Evolutionary conservation across 2,888 invertebrate species (phyloP).

Genomic region (Stomorhina lunata): DNA sequence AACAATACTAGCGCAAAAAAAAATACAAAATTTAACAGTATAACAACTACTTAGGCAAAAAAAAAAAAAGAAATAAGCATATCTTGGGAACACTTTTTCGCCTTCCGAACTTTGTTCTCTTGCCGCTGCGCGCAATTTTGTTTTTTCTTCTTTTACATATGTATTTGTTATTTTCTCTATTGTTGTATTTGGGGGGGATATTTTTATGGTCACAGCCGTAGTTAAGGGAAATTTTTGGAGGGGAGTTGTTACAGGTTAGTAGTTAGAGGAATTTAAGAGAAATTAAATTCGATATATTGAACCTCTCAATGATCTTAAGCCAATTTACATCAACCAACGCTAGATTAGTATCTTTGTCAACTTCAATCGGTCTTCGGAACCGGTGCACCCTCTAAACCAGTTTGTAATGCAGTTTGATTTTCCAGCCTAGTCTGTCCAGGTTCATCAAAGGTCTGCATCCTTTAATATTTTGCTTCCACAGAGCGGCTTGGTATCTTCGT

Average conservation of each 20-base stretch:
- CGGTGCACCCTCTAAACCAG: too few species aligned
- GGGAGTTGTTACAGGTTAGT: neutral
- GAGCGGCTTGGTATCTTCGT: too few species aligned
- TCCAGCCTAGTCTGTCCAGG: too few species aligned
- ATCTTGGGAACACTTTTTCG: neutral
- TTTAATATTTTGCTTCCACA: too few species aligned
- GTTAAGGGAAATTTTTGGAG: neutral
- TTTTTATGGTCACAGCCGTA: slow-evolving; percentile 35
- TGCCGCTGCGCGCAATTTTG: slow-evolving; percentile 50
- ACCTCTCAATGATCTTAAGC: too few species aligned
- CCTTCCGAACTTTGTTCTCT: slow-evolving; percentile 56
- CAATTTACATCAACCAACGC: too few species aligned
- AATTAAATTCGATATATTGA: too few species aligned
- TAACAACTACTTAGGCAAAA: slow-evolving; percentile 23
- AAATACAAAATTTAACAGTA: slow-evolving; percentile 33
- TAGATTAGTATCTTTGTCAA: too few species aligned
- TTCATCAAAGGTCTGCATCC: too few species aligned
- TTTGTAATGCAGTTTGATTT: too few species aligned
- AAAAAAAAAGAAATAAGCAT: too few species aligned
- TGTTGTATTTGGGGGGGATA: slow-evolving; percentile 37
- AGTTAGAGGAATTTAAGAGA: neutral
- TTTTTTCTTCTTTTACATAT: slow-evolving; percentile 5
- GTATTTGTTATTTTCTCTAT: slow-evolving; percentile 53
- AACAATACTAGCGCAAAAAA: slow-evolving; percentile 31
- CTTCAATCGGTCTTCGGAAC: too few species aligned